Percentiles rank a stretch among this genome's conserved stretches.
phyloP scores from a whole-genome alignment of 1,140 invertebrate genomes.

The Ceratina australensis region DNA sequence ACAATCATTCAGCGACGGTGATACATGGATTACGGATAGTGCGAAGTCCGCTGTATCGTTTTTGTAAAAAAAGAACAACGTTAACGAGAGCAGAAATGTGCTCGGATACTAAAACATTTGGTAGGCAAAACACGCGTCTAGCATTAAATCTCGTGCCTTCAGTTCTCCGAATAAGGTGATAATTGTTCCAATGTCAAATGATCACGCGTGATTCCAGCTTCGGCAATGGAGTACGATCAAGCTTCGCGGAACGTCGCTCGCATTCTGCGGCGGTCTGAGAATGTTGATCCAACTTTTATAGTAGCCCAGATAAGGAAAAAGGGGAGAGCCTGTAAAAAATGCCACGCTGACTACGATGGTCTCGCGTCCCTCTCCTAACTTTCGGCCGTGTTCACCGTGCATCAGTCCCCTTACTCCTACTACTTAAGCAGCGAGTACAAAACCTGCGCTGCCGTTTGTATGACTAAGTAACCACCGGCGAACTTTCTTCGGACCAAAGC shows the following conservation, averaged over 20 bases:
- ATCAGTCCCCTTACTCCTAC: constrained; percentile 23
- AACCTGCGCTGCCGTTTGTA: constrained; percentile 6
- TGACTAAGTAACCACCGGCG: constrained; percentile 43
- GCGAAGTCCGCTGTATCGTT: too few relatives aligned
- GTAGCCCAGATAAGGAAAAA: constrained; percentile 37
- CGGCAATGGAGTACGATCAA: too few relatives aligned
- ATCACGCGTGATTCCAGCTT: too few relatives aligned
- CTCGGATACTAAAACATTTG: too few relatives aligned
- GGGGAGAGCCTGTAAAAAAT: constrained; percentile 14
- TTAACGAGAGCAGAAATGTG: too few relatives aligned
- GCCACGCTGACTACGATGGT: background rate
- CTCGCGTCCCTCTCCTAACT: constrained; percentile 19
- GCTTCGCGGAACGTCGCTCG: background rate
- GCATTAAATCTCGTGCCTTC: too few relatives aligned
- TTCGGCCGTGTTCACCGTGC: constrained; percentile 4
- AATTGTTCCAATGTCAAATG: background rate
- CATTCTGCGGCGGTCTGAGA: background rate
- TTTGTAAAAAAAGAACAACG: too few relatives aligned
- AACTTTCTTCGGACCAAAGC: constrained; percentile 42
- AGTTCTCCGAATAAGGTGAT: too few relatives aligned
- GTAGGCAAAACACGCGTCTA: too few relatives aligned
- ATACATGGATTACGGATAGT: too few relatives aligned
- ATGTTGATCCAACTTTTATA: constrained; percentile 47
- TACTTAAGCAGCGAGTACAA: background rate
- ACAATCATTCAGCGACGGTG: too few relatives aligned